phyloP scores from a whole-genome alignment of 2,113 vertebrate species.

The Cyphomyrus discorhynchus region DNA sequence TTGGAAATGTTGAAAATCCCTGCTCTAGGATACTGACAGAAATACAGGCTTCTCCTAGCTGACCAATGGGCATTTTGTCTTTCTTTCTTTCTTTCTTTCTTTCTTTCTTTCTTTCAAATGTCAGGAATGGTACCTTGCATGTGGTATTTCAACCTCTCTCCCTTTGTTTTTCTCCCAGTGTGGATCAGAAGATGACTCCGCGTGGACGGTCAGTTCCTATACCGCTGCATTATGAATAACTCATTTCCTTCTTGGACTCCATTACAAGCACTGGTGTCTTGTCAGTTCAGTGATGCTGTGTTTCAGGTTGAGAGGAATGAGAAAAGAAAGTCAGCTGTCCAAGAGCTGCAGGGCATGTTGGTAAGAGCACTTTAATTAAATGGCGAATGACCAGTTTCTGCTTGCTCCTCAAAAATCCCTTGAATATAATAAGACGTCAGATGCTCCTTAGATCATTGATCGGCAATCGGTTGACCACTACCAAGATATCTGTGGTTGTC shows the following conservation, averaged over 20 bases:
- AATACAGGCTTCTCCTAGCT: neutral
- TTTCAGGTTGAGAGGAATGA: conserved; percentile 47
- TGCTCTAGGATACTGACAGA: neutral
- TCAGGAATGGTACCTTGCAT: neutral
- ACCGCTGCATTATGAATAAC: neutral
- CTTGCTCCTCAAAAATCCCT: neutral
- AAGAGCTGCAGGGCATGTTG: conserved; percentile 68
- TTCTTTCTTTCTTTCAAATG: neutral
- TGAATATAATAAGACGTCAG: neutral
- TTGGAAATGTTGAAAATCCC: neutral
- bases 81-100: neutral
- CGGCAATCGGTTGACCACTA: neutral
- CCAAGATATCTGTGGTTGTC: neutral
- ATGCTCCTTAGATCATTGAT: neutral
- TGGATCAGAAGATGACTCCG: conserved; percentile 41
- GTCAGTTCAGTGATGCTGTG: neutral
- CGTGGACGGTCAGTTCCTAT: conserved; percentile 49
- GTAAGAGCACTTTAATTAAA: conserved; percentile 40
- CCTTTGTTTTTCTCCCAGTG: conserved; percentile 13
- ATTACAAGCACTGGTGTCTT: neutral
- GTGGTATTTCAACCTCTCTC: neutral
- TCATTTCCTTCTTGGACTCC: neutral
- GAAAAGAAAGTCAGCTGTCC: conserved; percentile 59
- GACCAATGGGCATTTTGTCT: neutral
- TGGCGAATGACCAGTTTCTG: neutral